Percentiles rank a stretch among this genome's conserved stretches.
These are phyloP conservation scores for Ctena decussata DNA, from an alignment of 2,888 invertebrate genomes.

Conservation along the genomic window DNA sequence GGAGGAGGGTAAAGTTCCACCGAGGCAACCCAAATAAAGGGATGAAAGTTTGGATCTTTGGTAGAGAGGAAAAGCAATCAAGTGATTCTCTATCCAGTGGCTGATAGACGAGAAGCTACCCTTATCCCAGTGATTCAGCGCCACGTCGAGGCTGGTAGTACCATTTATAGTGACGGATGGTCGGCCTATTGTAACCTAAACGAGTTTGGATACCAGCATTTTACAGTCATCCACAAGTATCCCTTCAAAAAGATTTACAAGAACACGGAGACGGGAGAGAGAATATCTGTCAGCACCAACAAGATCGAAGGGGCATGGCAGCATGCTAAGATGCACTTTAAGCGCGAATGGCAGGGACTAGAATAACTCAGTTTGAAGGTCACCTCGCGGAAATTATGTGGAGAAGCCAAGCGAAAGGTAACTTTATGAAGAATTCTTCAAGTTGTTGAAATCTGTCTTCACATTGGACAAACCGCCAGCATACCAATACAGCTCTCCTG, in stretches of 20 bases:
- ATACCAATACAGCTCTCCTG: not conserved
- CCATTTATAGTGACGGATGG: slow-evolving; percentile 41
- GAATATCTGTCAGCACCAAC: slow-evolving; percentile 14
- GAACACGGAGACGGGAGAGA: slow-evolving; percentile 24
- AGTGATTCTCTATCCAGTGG: slow-evolving; percentile 27
- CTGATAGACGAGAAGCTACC: slow-evolving; percentile 6
- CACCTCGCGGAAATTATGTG: slow-evolving; percentile 15
- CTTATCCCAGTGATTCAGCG: slow-evolving; percentile 21
- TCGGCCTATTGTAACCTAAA: slow-evolving; percentile 23
- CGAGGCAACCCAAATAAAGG: slow-evolving; percentile 39
- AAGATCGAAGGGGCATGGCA: slow-evolving; percentile 53
- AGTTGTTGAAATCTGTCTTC: not conserved
- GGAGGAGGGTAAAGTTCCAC: slow-evolving; percentile 35
- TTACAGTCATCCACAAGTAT: slow-evolving; percentile 30
- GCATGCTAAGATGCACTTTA: slow-evolving; percentile 54
- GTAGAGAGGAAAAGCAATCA: slow-evolving; percentile 33
- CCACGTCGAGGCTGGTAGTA: slow-evolving; percentile 24
- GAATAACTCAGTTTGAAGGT: not conserved
- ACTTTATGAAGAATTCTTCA: not conserved
- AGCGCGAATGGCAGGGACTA: slow-evolving; percentile 4
- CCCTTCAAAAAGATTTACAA: slow-evolving; percentile 22
- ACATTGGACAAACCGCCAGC: not conserved
- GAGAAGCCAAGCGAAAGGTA: slow-evolving; percentile 6
- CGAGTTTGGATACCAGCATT: slow-evolving; percentile 28
- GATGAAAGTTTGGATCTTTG: slow-evolving; percentile 50